Conservation (phyloP, 2,797 vertebrate species). For the Neostethus bicornis region DNA sequence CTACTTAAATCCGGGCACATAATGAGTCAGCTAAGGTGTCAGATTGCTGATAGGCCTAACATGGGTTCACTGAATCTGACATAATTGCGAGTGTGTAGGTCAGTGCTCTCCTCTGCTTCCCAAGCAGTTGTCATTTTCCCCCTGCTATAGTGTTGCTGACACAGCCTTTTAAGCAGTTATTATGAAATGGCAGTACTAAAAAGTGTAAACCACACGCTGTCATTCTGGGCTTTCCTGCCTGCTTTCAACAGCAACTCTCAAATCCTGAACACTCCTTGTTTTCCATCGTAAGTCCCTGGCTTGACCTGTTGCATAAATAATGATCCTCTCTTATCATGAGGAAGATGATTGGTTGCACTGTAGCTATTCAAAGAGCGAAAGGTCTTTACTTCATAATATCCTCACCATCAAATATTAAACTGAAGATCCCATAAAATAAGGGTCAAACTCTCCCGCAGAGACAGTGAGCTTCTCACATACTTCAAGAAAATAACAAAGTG, state of each 20-base stretch:
- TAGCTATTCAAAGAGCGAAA: conserved; percentile 55
- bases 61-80: conserved; percentile 48
- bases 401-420: conserved; percentile 68
- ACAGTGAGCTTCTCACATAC: conserved; percentile 21
- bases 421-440: conserved; percentile 49
- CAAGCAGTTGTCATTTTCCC: conserved; percentile 21
- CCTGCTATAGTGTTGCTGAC: conserved; percentile 11
- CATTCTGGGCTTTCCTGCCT: not conserved
- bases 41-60: conserved; percentile 41
- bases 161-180: conserved; percentile 13
- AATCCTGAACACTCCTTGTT: not conserved
- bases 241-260: not conserved
- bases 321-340: conserved; percentile 36
- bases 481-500: conserved; percentile 50
- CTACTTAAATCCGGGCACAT: conserved; percentile 30
- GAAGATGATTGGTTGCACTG: conserved; percentile 36
- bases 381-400: conserved; percentile 57
- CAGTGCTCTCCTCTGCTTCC: conserved; percentile 29
- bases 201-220: not conserved
- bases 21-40: conserved; percentile 50
- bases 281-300: conserved; percentile 32
- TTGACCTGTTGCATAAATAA: conserved; percentile 62
- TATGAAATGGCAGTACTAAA: conserved; percentile 12
- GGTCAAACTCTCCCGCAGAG: conserved; percentile 44
- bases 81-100: conserved; percentile 31